phyloP scores from a whole-genome alignment of 92 coral and sea anemone genomes.

The Hydrozoanthus gracilis region DNA sequence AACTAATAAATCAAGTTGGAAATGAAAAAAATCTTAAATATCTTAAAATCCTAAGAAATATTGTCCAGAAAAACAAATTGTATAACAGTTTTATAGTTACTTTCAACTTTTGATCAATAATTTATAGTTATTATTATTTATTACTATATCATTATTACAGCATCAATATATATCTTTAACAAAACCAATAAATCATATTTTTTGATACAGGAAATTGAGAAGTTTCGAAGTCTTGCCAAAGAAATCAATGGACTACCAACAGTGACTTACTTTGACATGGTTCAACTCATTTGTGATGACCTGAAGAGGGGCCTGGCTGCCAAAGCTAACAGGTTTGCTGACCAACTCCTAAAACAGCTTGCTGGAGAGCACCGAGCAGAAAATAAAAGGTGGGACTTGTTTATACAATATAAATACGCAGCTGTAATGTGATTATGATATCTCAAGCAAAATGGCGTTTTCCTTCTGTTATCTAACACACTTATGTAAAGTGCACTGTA shows the following conservation, averaged over 20 bases:
- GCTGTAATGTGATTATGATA: too few species aligned
- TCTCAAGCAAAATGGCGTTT: neutral
- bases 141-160: too few species aligned
- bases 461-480: neutral
- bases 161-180: too few species aligned
- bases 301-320: slow-evolving; percentile 97
- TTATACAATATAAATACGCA: slow-evolving; percentile 2
- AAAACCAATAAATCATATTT: neutral
- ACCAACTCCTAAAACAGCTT: slow-evolving; percentile 81
- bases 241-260: slow-evolving; percentile 91
- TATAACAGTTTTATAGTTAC: too few species aligned
- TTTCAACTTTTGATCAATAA: too few species aligned
- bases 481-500: too few species aligned
- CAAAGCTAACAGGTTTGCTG: slow-evolving; percentile 96
- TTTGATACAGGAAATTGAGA: slow-evolving; percentile 82
- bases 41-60: too few species aligned
- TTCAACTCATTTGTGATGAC: slow-evolving; percentile 97
- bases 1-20: too few species aligned
- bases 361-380: slow-evolving; percentile 93
- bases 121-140: too few species aligned
- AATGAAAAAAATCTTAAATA: too few species aligned
- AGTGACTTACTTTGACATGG: slow-evolving; percentile 95
- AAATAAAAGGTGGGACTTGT: slow-evolving; percentile 66
- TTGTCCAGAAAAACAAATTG: too few species aligned
- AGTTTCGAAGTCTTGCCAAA: slow-evolving; percentile 90